Evolutionary conservation across 2,797 vertebrate species (phyloP), one percentile per base, ranked within the genome.

Genomic region (Ctenopoma multispine): DNA sequence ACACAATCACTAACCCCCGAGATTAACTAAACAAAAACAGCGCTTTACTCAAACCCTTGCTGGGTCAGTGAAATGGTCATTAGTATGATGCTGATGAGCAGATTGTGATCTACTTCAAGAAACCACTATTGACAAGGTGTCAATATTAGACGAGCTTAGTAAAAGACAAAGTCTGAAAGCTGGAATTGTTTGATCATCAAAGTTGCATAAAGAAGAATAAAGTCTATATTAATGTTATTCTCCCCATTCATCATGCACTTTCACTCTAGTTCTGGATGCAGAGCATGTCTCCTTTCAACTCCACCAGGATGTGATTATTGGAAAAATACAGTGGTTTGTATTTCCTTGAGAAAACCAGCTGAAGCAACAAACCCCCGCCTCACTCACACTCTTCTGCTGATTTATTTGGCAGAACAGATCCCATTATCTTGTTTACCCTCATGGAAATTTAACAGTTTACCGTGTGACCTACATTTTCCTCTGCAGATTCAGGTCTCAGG

Each of bases 371-470:
- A 67, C 53, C 41, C 63, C 59, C 20, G n/a, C 66, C 77, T 61
- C 38, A 55, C 62, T 72, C 48, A 5, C 53, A 36, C 31, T 31
- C 82, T 76, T 79, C 69, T 77, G 77, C 80, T 78, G 64, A 84
- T 65, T 83, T 71, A 76, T 36, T 69, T 40, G 50, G 81, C 82
- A 87, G 68, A 84, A 83, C 69, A 56, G 77, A 84, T 90, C 80
- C 73, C 64, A 85, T 84, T 82, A 86, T 75, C 69, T 61, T 86
- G 76, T 90, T 88, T 82, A 82, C 80, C 79, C 79, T 84, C 68
- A 71, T 76, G 82, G 79, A 81, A 86, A 86, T 74, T 62, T 75
- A 72, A 74, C 61, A 46, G 54, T 84, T 87, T 63, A 72, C 72
- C 80, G 44, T 38, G 29, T 73, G 72, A 81, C 79, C 74, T 75